Evolutionary conservation across 2,113 vertebrate genomes (phyloP).

Genomic region (Paramisgurnus dabryanus): DNA sequence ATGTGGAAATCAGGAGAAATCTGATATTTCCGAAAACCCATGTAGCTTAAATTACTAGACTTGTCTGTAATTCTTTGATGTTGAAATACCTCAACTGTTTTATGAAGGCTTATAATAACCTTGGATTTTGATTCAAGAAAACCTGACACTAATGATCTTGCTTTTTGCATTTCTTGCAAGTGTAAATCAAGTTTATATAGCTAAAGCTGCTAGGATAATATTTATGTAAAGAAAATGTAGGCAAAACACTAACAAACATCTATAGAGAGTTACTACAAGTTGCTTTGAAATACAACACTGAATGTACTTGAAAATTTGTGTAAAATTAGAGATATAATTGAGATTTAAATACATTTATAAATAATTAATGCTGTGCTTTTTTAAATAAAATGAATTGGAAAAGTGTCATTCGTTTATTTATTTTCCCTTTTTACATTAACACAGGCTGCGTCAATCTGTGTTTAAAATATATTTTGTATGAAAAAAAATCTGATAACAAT

Average conservation of each 20-base stretch:
- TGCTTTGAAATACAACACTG: slow-evolving; percentile 34
- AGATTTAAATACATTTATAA: slow-evolving; percentile 52
- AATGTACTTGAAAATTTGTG: slow-evolving; percentile 61
- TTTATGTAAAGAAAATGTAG: slow-evolving; percentile 33
- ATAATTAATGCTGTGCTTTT: slow-evolving; percentile 29
- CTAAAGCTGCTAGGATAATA: slow-evolving; percentile 49
- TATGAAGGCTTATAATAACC: neutral
- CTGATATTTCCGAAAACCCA: neutral
- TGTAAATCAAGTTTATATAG: slow-evolving; percentile 44
- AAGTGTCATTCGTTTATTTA: neutral
- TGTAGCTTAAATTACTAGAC: slow-evolving; percentile 5
- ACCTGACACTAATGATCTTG: neutral
- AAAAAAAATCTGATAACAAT: too few species aligned
- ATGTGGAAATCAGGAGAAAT: neutral
- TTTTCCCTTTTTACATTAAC: neutral
- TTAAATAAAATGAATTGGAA: neutral
- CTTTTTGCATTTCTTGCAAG: neutral
- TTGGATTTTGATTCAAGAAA: neutral
- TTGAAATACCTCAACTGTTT: slow-evolving; percentile 30
- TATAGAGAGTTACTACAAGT: slow-evolving; percentile 41
- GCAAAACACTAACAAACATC: slow-evolving; percentile 39
- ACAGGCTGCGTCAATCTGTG: too few species aligned
- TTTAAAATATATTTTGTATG: too few species aligned
- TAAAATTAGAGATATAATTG: slow-evolving; percentile 43
- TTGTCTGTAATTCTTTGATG: neutral